Evolutionary conservation across 1,140 invertebrate species (phyloP).

Genomic region (Solen grandis): DNA sequence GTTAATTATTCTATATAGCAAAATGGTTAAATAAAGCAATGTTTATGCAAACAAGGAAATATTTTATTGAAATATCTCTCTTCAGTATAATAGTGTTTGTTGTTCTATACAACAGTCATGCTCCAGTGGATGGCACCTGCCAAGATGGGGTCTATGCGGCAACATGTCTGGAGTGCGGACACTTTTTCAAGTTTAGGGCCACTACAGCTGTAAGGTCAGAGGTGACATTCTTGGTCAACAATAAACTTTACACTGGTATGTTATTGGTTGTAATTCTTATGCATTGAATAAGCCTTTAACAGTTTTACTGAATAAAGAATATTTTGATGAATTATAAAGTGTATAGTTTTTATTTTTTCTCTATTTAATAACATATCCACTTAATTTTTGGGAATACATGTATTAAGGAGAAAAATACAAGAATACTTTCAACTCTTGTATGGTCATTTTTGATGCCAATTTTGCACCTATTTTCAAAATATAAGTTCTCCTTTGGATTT

Average conservation of each 20-base stretch:
- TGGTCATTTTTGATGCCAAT: too few relatives aligned
- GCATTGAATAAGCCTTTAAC: background rate
- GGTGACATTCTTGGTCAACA: constrained; percentile 69
- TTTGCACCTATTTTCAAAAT: too few relatives aligned
- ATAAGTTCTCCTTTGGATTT: too few relatives aligned
- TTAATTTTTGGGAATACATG: background rate
- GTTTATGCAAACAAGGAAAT: too few relatives aligned
- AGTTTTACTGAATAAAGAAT: background rate
- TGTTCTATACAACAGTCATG: constrained; percentile 59
- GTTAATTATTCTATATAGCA: too few relatives aligned
- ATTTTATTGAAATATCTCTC: too few relatives aligned
- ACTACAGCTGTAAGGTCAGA: constrained; percentile 51
- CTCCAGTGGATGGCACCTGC: constrained; percentile 55
- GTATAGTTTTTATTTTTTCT: background rate
- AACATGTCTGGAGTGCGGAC: constrained; percentile 70
- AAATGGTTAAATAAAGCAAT: too few relatives aligned
- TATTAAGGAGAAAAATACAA: background rate
- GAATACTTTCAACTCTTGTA: background rate
- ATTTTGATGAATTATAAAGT: background rate
- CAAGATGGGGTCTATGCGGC: constrained; percentile 68
- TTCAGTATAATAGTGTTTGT: too few relatives aligned
- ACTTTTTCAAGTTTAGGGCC: constrained; percentile 73
- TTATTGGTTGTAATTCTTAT: background rate
- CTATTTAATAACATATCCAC: background rate
- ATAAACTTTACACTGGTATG: constrained; percentile 66